These are phyloP conservation scores for Trichopria drosophilae DNA, from an alignment of 2,888 invertebrate genomes.

Conservation along the genomic window DNA sequence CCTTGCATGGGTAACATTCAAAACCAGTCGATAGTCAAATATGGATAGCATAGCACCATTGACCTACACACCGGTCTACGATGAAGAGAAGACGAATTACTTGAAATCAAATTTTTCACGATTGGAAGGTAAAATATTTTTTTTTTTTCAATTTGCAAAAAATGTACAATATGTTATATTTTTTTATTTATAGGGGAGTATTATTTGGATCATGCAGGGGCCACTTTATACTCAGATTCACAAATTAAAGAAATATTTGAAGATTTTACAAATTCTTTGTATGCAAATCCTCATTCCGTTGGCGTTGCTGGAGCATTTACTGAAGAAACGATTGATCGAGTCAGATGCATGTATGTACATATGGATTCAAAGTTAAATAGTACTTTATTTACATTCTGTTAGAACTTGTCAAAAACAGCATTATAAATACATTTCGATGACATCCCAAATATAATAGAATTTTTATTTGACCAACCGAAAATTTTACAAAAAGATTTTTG, in stretches of 20 bases:
- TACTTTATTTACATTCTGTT: too few species aligned
- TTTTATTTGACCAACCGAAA: too few species aligned
- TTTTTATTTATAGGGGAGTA: constrained; percentile 63
- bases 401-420: too few species aligned
- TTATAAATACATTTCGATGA: too few species aligned
- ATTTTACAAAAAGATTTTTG: too few species aligned
- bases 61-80: constrained; percentile 46
- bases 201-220: constrained; percentile 89
- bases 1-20: too few species aligned
- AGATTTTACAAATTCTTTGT: constrained; percentile 73
- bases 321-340: constrained; percentile 82
- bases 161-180: too few species aligned
- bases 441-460: too few species aligned
- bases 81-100: constrained; percentile 39
- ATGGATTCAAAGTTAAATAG: too few species aligned
- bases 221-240: constrained; percentile 77
- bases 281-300: constrained; percentile 87
- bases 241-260: constrained; percentile 69
- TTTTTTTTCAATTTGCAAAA: constrained; percentile 6
- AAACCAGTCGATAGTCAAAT: constrained; percentile 29
- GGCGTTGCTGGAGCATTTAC: constrained; percentile 75
- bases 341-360: constrained; percentile 76
- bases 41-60: constrained; percentile 37
- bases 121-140: constrained; percentile 45
- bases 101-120: constrained; percentile 50